Conservation (phyloP, 2,797 vertebrate genomes). For the Sebastes dallii region DNA sequence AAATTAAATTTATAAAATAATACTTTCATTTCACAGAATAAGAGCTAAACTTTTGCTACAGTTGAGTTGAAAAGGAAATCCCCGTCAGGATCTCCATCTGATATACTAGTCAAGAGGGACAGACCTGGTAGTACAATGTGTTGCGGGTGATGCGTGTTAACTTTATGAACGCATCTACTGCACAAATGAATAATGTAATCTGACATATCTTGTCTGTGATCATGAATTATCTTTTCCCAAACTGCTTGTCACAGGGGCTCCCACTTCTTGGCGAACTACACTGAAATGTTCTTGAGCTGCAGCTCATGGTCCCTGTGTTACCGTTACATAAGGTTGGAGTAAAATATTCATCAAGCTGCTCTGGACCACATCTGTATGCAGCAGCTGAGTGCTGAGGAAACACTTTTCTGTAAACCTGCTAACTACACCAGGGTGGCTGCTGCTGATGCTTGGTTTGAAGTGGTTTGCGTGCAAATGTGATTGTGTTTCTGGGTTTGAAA, state of each 20-base stretch:
- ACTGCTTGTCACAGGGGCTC: slow-evolving; percentile 52
- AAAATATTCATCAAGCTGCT: slow-evolving; percentile 81
- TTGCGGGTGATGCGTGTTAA: slow-evolving; percentile 38
- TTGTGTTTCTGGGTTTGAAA: slow-evolving; percentile 7
- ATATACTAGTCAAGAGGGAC: slow-evolving; percentile 4
- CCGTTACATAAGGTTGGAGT: slow-evolving; percentile 75
- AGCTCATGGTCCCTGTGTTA: slow-evolving; percentile 59
- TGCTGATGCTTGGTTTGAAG: slow-evolving; percentile 25
- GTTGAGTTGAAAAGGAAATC: slow-evolving; percentile 22
- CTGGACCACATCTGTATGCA: slow-evolving; percentile 74
- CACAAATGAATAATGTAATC: slow-evolving; percentile 70
- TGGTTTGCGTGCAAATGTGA: slow-evolving; percentile 47
- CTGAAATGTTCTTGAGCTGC: slow-evolving; percentile 53
- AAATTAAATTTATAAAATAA: slow-evolving; percentile 29
- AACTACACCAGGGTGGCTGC: slow-evolving; percentile 54
- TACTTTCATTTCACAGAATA: slow-evolving; percentile 3
- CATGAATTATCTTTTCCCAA: slow-evolving; percentile 59
- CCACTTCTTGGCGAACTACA: slow-evolving; percentile 54
- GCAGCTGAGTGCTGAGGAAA: slow-evolving; percentile 75
- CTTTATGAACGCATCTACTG: slow-evolving; percentile 39
- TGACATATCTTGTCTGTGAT: slow-evolving; percentile 58
- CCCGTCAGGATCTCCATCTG: slow-evolving; percentile 21
- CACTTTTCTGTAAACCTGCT: slow-evolving; percentile 71
- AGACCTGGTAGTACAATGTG: not conserved
- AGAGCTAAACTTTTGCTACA: slow-evolving; percentile 22